Conservation (phyloP, 2,797 vertebrate species). For the Enteromius treurensis region DNA sequence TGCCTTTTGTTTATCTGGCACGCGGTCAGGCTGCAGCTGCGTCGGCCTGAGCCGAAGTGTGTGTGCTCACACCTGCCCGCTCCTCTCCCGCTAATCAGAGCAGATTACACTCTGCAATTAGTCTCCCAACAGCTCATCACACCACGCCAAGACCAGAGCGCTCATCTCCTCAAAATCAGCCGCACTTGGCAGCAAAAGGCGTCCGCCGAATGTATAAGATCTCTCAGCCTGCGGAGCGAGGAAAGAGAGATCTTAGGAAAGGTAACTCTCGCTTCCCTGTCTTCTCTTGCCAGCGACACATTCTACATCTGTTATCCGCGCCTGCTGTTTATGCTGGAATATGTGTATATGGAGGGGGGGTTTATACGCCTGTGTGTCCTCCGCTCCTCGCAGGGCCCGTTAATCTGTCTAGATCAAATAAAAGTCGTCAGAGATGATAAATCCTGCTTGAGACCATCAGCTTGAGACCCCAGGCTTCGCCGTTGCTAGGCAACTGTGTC, state of each 20-base stretch:
- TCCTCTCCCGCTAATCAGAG: slow-evolving; percentile 62
- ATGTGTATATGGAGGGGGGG: slow-evolving; percentile 50
- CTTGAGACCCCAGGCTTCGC: slow-evolving; percentile 77
- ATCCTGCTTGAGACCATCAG: slow-evolving; percentile 74
- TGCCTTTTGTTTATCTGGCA: slow-evolving; percentile 59
- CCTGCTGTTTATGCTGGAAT: slow-evolving; percentile 21
- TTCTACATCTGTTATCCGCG: slow-evolving; percentile 33
- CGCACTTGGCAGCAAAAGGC: slow-evolving; percentile 22
- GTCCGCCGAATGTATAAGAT: slow-evolving; percentile 43
- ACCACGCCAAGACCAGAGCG: slow-evolving; percentile 45
- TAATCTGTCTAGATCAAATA: slow-evolving; percentile 87
- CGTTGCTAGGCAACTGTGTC: slow-evolving; percentile 83
- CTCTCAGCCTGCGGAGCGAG: slow-evolving; percentile 21
- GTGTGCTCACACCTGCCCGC: slow-evolving; percentile 58
- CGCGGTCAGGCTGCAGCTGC: slow-evolving; percentile 55
- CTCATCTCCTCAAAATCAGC: slow-evolving; percentile 56
- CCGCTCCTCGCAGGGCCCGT: slow-evolving; percentile 66
- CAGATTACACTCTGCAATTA: slow-evolving; percentile 66
- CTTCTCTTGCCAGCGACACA: slow-evolving; percentile 12
- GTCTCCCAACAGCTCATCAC: slow-evolving; percentile 61
- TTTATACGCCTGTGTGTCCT: slow-evolving; percentile 21
- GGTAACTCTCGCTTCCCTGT: slow-evolving; percentile 20
- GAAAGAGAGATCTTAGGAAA: slow-evolving; percentile 17
- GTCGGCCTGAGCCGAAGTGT: slow-evolving; percentile 39
- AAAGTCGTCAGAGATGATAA: slow-evolving; percentile 75